Percentiles rank a stretch among this genome's conserved stretches.
These are phyloP conservation scores for Pangasianodon gigas DNA, from an alignment of 2,113 vertebrate genomes.

Conservation along the genomic window DNA sequence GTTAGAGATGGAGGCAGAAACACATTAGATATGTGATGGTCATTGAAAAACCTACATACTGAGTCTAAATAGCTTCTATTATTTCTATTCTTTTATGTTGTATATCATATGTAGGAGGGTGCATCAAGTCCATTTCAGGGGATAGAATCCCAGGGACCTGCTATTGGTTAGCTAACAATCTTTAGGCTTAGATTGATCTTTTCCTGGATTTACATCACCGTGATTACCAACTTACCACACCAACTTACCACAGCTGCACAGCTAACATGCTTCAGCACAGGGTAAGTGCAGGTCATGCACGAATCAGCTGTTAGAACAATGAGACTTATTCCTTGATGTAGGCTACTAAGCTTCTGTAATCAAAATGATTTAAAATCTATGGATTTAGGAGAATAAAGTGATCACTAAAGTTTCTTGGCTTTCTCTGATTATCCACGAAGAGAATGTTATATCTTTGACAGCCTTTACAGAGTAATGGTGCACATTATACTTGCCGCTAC, in stretches of 20 bases:
- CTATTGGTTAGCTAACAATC: background rate
- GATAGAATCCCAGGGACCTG: background rate
- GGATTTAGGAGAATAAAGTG: background rate
- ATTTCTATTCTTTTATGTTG: background rate
- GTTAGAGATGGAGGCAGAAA: background rate
- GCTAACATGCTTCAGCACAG: background rate
- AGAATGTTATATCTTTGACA: background rate
- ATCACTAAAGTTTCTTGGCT: background rate
- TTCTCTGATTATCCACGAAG: background rate
- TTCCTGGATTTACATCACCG: background rate
- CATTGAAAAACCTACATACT: background rate
- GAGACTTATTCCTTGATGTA: background rate
- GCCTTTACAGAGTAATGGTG: background rate
- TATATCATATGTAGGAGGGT: background rate
- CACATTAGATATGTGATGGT: background rate
- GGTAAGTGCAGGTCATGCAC: background rate
- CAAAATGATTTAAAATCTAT: background rate
- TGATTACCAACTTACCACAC: no score
- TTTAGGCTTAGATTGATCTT: background rate
- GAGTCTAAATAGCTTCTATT: background rate
- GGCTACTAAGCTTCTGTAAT: background rate
- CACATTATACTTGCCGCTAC: background rate
- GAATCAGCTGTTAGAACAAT: background rate
- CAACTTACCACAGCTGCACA: background rate
- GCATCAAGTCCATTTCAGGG: background rate